A percentile compares a stretch with the other conserved stretches of the same genome.
Evolutionary conservation across 1,140 invertebrate species (phyloP).

Genomic region (Zaprionus vittiger): DNA sequence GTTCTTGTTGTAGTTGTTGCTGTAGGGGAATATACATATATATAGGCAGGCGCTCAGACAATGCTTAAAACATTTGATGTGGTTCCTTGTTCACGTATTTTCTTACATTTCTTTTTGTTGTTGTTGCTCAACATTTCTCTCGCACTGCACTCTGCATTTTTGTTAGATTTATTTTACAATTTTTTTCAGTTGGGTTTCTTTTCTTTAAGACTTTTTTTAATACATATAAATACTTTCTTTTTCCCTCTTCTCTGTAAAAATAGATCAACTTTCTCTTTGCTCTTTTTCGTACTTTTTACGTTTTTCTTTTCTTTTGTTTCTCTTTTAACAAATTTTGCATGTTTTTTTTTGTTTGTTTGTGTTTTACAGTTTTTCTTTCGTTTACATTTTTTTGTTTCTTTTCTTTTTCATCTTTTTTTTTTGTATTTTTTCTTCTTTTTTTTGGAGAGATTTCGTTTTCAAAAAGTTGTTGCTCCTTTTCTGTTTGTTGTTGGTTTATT

Average conservation of each 20-base stretch:
- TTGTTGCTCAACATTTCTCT: constrained; percentile 55
- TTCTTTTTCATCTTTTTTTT: constrained; percentile 37
- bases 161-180: constrained; percentile 71
- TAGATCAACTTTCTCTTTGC: constrained; percentile 70
- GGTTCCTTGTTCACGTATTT: constrained; percentile 67
- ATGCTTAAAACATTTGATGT: constrained; percentile 71
- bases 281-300: constrained; percentile 54
- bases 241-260: constrained; percentile 69
- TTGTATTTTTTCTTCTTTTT: constrained; percentile 31
- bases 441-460: constrained; percentile 80
- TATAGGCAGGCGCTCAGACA: constrained; percentile 62
- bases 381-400: constrained; percentile 66
- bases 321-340: constrained; percentile 70
- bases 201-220: constrained; percentile 61
- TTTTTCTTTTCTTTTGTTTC: constrained; percentile 58
- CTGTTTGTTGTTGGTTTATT: constrained; percentile 58
- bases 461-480: constrained; percentile 66
- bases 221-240: constrained; percentile 80
- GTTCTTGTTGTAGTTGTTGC: constrained; percentile 26
- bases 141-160: constrained; percentile 47
- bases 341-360: constrained; percentile 64
- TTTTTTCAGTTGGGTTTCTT: constrained; percentile 56
- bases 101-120: constrained; percentile 48
- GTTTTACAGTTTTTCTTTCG: constrained; percentile 51
- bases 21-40: constrained; percentile 32